These are phyloP conservation scores for Anoplolepis gracilipes DNA, from an alignment of 1,140 invertebrate species.

Conservation along the genomic window DNA sequence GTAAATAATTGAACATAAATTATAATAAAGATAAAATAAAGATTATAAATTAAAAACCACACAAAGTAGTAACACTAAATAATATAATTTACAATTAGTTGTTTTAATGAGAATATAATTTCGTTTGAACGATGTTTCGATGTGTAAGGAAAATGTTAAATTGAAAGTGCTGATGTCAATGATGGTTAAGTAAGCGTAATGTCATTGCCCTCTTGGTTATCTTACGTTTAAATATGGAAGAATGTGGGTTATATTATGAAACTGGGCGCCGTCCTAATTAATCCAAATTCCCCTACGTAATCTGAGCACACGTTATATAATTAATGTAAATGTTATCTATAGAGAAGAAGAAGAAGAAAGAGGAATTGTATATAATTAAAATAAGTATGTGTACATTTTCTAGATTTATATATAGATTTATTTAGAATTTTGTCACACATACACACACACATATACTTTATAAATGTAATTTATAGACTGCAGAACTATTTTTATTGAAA, in stretches of 20 bases:
- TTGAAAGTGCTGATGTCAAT: slow-evolving; percentile 39
- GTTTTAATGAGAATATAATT: background rate
- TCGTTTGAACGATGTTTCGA: background rate
- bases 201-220: slow-evolving; percentile 29
- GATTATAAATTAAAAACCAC: background rate
- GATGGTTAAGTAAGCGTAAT: slow-evolving; percentile 33
- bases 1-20: background rate
- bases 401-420: background rate
- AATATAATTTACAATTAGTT: background rate
- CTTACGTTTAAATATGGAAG: slow-evolving; percentile 55
- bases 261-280: slow-evolving; percentile 75
- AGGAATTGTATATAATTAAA: background rate
- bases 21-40: slow-evolving; percentile 16
- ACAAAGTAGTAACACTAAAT: too few relatives aligned
- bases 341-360: background rate
- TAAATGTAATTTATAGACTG: background rate
- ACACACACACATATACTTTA: too few relatives aligned
- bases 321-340: background rate
- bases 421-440: background rate
- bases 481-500: background rate
- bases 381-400: background rate
- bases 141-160: background rate
- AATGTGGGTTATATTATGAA: slow-evolving; percentile 72
- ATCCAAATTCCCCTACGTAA: slow-evolving; percentile 70
- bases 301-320: background rate